Evolutionary conservation across 2,888 invertebrate species (phyloP).

Genomic region (Orthonevra nobilis): DNA sequence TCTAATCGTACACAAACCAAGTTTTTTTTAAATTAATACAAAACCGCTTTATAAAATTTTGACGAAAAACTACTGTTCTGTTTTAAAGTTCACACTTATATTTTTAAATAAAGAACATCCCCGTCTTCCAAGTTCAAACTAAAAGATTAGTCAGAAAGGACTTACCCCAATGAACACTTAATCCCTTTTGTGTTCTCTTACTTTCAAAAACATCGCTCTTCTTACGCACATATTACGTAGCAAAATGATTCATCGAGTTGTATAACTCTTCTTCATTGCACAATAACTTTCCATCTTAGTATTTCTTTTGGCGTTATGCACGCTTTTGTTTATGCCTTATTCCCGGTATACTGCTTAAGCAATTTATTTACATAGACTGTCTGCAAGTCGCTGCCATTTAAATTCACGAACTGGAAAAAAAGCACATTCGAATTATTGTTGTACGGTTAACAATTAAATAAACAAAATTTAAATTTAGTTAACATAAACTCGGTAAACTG

Average conservation of each 20-base stretch:
- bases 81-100: too few species aligned
- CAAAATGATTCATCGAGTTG: slow-evolving; percentile 11
- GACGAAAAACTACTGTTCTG: too few species aligned
- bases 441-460: slow-evolving; percentile 27
- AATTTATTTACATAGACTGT: slow-evolving; percentile 29
- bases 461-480: slow-evolving; percentile 47
- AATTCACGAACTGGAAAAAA: not conserved
- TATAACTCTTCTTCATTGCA: slow-evolving; percentile 23
- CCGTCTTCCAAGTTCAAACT: too few species aligned
- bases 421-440: slow-evolving; percentile 25
- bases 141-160: too few species aligned
- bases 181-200: too few species aligned
- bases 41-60: too few species aligned
- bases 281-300: slow-evolving; percentile 2
- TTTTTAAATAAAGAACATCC: too few species aligned
- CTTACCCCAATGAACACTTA: too few species aligned
- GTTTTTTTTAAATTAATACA: too few species aligned
- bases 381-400: slow-evolving; percentile 6
- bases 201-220: too few species aligned
- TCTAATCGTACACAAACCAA: too few species aligned
- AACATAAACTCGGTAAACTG: slow-evolving; percentile 38
- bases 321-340: slow-evolving; percentile 10
- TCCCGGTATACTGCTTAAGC: slow-evolving; percentile 1
- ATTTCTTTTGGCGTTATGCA: not conserved
- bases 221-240: too few species aligned